Evolutionary conservation across 2,797 vertebrate genomes (phyloP), one percentile per base, ranked within the genome.

Genomic region (Neostethus bicornis): DNA sequence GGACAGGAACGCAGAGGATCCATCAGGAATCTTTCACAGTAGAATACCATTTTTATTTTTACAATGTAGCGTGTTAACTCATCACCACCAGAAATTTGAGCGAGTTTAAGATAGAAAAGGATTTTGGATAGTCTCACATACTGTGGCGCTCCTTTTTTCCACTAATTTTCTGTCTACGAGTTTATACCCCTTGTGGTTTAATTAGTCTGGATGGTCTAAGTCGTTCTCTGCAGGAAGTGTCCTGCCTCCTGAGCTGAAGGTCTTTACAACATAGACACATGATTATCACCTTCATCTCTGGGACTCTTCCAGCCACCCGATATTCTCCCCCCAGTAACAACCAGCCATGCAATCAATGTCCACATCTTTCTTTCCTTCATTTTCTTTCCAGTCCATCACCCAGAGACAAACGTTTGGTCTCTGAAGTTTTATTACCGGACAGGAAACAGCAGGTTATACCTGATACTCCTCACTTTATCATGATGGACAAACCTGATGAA

Each of bases 131-230:
- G 56, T 9, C 54, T 24, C 41, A 13, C 70, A 51, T 53, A 46
- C 13, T 42, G 57, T 16, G 23, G 21, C 55, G 55, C 39, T 42
- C 24, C 2, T 21, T 42, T 54, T 69, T 61, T 16, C 64, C 66
- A 52, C 25, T 61, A 12, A 20, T 41, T 66, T 37, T 42, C 38
- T 21, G 20, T 66, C 51, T 38, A 61, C 58, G 75, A 83, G 69
- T 83, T 82, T 79, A 51, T 68, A n/a, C 59, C 61, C 70, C 48
- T 34, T 65, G 75, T 39, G 70, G 76, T 79, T 81, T 80, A 73
- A 84, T 87, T 78, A 79, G 61, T 66, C 31, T 50, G 35, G 49
- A 75, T 67, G 48, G 70, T 75, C 75, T 77, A 69, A 81, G 72
- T 84, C 77, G 81, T 74, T 31, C 72, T 48, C 68, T 59, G 63